Evolutionary conservation across 2,888 invertebrate genomes (phyloP), one percentile per base, ranked within the genome.

Genomic region (Boloria selene): DNA sequence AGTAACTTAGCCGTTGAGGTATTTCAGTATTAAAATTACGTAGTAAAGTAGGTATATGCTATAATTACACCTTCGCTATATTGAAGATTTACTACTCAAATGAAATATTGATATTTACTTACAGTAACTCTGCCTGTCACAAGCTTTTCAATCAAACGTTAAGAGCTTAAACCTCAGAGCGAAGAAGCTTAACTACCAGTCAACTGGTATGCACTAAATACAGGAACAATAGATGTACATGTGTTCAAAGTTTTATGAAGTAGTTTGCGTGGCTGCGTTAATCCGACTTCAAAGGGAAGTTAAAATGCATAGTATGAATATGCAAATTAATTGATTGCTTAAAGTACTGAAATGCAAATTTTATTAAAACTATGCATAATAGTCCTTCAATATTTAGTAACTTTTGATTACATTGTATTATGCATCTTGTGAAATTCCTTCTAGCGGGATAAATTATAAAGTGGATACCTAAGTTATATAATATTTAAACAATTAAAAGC

Each of bases 141-240:
- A 10, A 49, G 38, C 59, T 31, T 50, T 49, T n/a, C 49, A 59
- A 50, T 59, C 49, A 45, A 26, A 18, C 18, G 42, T 18, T 26
- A 50, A 58, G 58, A 49, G 49, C 6, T 59, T 59, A 59, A 59
- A 38, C 49, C 49, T 38, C 47, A 59, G 31, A 18, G 31, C 38
- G 50, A 4, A n/a, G 38, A 13, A 26, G 59, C 59, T 59, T 59
- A 59, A 50, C 49, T 50, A 38, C 16, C 17, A 38, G 49, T 50
- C 38, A 59, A 38, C 56, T 47, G 17, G 45, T 52, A 56, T 18
- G 31, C 31, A 26, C 58, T 51, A 51, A 56, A 58, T 56, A 51
- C 26, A 4, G n/a, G 58, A 58, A 64, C 63, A 64, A 64, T 64
- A 45, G 55, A 51, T 56, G 50, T 56, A 44, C 51, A 22, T 22